These are phyloP conservation scores for Alexandromys fortis DNA, from an alignment of 2,113 vertebrate species.

Conservation along the genomic window DNA sequence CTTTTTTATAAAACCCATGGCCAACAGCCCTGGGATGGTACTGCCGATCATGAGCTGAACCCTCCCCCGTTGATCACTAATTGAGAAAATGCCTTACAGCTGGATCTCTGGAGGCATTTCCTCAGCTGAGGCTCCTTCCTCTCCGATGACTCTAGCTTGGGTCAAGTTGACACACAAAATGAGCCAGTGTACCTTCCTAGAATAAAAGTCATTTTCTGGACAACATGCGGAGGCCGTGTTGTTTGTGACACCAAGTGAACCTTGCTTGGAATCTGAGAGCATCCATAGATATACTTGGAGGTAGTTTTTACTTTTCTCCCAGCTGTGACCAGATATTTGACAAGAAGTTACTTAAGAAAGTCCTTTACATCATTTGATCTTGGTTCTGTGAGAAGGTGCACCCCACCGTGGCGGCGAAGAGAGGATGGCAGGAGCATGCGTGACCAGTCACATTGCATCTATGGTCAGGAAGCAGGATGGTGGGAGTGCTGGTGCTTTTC, in stretches of 20 bases:
- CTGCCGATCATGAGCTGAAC: neutral
- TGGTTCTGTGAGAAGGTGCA: neutral
- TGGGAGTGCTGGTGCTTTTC: too few species aligned
- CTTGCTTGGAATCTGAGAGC: constrained; percentile 41
- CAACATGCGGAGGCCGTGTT: neutral
- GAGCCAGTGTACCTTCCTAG: neutral
- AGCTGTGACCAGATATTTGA: neutral
- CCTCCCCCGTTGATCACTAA: neutral
- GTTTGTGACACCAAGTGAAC: constrained; percentile 1
- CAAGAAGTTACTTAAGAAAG: neutral
- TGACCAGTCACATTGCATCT: neutral
- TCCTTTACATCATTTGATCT: neutral
- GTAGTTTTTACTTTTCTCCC: neutral
- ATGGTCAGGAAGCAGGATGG: neutral
- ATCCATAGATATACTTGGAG: neutral
- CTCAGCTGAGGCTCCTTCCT: neutral
- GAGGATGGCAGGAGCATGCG: neutral
- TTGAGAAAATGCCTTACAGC: neutral
- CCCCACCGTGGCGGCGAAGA: neutral
- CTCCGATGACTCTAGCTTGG: neutral
- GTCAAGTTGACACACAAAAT: neutral
- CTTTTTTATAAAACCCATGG: neutral
- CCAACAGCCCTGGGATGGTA: neutral
- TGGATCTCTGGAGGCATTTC: neutral
- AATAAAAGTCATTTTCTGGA: neutral